Conservation (phyloP, 2,113 vertebrate genomes). For the Strigops habroptila region DNA sequence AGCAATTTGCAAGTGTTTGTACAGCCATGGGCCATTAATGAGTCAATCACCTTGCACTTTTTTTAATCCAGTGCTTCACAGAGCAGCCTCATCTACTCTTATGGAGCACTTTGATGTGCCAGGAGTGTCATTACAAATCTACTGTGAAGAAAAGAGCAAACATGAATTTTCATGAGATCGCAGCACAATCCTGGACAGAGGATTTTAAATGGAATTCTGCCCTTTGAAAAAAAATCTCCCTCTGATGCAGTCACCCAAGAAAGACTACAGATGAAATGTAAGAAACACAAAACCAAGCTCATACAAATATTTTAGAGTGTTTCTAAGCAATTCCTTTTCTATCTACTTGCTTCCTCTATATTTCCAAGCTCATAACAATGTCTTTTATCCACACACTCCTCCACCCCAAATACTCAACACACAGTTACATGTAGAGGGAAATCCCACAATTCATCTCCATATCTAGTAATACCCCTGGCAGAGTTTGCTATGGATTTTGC, state of each 20-base stretch:
- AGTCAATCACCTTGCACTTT: slow-evolving; percentile 57
- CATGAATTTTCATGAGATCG: not conserved
- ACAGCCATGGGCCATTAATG: slow-evolving; percentile 47
- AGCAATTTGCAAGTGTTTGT: slow-evolving; percentile 60
- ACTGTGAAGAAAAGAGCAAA: slow-evolving; percentile 40
- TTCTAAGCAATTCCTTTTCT: not conserved
- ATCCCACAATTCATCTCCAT: not conserved
- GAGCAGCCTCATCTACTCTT: slow-evolving; percentile 26
- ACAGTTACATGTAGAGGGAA: not conserved
- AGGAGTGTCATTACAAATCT: not conserved
- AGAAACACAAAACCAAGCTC: not conserved
- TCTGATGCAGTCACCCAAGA: not conserved
- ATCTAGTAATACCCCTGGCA: not conserved
- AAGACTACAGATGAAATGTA: not conserved
- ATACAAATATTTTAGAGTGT: not conserved
- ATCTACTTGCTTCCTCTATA: not conserved
- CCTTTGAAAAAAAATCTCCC: not conserved
- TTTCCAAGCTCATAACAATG: not conserved
- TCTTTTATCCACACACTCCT: not conserved
- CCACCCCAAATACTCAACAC: not conserved
- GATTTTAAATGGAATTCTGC: not conserved
- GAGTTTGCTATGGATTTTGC: not conserved
- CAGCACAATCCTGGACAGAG: not conserved
- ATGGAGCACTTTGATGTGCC: not conserved
- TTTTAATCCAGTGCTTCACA: slow-evolving; percentile 46